phyloP scores from a whole-genome alignment of 2,797 vertebrate species.

The Manis crassicaudata region DNA sequence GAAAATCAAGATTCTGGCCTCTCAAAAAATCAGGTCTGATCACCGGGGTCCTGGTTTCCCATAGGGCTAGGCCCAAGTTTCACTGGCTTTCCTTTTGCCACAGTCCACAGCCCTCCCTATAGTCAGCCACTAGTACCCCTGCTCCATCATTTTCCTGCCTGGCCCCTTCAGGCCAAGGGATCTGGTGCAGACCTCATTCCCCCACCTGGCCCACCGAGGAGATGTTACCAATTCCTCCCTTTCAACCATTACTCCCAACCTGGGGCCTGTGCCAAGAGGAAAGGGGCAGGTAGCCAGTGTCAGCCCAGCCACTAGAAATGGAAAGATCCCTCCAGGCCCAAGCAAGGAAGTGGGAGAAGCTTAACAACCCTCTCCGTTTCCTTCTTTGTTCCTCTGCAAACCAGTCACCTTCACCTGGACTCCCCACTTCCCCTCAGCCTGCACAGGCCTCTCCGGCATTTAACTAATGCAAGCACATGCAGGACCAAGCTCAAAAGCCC shows the following conservation, averaged over 20 bases:
- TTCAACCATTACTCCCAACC: background rate
- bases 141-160: rapidly evolving
- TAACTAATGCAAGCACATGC: slow-evolving; percentile 74
- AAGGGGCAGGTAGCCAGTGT: background rate
- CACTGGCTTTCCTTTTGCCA: rapidly evolving
- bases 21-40: background rate
- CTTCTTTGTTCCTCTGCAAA: too few species aligned
- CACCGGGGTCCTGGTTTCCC: rapidly evolving
- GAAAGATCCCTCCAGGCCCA: background rate
- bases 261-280: background rate
- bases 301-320: too few species aligned
- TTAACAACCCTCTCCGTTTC: rapidly evolving
- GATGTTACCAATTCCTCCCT: rapidly evolving
- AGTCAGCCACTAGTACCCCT: background rate
- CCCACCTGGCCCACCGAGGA: rapidly evolving
- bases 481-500: slow-evolving; percentile 48
- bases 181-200: background rate
- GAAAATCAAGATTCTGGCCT: background rate
- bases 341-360: rapidly evolving
- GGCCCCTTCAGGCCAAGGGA: background rate
- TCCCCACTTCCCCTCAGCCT: too few species aligned
- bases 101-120: rapidly evolving
- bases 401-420: background rate
- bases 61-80: rapidly evolving
- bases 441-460: background rate